A percentile compares a stretch with the other conserved stretches of the same genome.
phyloP scores from a whole-genome alignment of 2,113 vertebrate genomes.

The Aepyceros melampus region DNA sequence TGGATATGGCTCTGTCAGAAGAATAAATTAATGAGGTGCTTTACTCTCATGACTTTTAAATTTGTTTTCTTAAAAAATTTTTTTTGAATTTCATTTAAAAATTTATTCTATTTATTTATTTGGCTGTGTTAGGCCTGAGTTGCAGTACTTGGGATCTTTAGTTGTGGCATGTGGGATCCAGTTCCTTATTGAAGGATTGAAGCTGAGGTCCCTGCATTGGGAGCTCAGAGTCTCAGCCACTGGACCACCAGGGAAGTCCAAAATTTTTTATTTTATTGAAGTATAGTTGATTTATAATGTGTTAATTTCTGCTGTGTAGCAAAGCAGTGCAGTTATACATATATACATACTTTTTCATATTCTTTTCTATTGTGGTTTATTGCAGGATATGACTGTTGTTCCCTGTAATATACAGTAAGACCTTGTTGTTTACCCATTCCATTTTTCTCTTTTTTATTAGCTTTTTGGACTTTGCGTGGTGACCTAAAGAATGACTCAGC shows the following conservation, averaged over 20 bases:
- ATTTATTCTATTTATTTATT: background rate
- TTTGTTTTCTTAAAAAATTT: background rate
- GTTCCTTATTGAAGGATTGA: background rate
- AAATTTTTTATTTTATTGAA: background rate
- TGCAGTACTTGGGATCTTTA: background rate
- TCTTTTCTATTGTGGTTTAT: background rate
- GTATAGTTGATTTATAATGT: background rate
- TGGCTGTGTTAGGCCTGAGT: background rate
- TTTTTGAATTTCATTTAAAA: background rate
- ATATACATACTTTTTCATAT: background rate
- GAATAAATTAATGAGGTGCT: background rate
- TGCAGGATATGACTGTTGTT: background rate
- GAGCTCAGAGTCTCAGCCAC: background rate
- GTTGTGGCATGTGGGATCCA: background rate
- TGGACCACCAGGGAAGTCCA: background rate
- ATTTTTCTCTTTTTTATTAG: background rate
- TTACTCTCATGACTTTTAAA: background rate
- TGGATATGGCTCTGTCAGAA: background rate
- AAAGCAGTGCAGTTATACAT: background rate
- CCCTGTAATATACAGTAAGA: background rate
- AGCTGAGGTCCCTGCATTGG: background rate
- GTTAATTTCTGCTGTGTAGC: background rate
- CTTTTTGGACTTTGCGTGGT: background rate
- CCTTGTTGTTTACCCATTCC: background rate
- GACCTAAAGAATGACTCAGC: background rate